Evolutionary conservation across 2,797 vertebrate genomes (phyloP), one percentile per base, ranked within the genome.

Genomic region (Crocidura indochinensis): DNA sequence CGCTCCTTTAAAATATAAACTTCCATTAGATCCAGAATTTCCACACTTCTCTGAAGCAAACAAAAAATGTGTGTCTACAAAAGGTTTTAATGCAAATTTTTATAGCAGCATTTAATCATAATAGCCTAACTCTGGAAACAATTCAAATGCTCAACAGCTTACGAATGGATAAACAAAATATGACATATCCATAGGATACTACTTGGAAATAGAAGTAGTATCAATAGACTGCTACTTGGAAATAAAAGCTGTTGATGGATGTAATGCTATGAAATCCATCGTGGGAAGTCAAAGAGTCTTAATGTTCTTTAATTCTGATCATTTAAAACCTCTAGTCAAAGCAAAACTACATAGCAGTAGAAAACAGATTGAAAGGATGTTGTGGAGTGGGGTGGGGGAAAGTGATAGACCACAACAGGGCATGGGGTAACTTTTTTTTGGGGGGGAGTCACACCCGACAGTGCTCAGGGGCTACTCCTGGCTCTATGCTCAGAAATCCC

Each of bases 1-100:
- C 77, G 14, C 77, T 65, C 51, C 31, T 76, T 44, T 46, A 7
- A 87, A 73, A 93, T 86, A 77, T 77, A 72, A 51, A 79, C 14
- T 65, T 4, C 10, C 29, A 11, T 26, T 78, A 44, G 20, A 87
- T 10, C 44, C 29, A 68, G 46, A 7, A 90, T 78, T 74, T 92
- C n/a, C 2, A 82, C n/a, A 71, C 51, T 1, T 85, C 69, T 26
- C 67, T 56, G 26, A 68, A 47, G 8, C 31, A 44, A 88, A 76
- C 79, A 76, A 67, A 74, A 91, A 49, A 60, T 60, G 53, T 24
- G 62, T n/a, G 12, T 65, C 14, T 29, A 29, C 10, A 31, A 69
- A 87, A 64, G 44, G 68, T 77, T 47, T 68, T 3, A 60, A 71
- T 49, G 44, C 10, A 74, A 24, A 47, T 44, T 8, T 75, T 69